A percentile compares a stretch with the other conserved stretches of the same genome.
Evolutionary conservation across 2,113 vertebrate genomes (phyloP).

Genomic region (rabbit (Oryctolagus cuniculus)): DNA sequence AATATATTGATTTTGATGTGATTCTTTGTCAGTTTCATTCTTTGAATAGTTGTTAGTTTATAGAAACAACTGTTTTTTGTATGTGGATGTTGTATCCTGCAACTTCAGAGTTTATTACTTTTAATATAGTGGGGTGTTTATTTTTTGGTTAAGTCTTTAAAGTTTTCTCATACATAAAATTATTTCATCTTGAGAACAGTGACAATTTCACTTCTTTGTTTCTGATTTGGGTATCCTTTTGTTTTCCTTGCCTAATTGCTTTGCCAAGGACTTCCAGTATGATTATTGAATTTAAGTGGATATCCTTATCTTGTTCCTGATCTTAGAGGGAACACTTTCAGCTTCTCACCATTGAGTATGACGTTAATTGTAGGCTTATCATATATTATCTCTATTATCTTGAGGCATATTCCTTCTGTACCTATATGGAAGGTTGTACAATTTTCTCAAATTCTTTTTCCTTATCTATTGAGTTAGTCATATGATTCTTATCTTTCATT

Average conservation of each 20-base stretch:
- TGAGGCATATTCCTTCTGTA: background rate
- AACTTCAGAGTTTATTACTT: background rate
- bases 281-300: background rate
- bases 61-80: background rate
- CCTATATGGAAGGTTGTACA: background rate
- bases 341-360: background rate
- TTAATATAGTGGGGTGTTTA: background rate
- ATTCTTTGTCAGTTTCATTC: background rate
- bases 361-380: background rate
- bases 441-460: background rate
- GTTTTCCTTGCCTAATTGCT: background rate
- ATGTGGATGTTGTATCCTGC: background rate
- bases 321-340: background rate
- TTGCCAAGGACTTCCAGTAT: background rate
- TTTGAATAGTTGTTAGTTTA: background rate
- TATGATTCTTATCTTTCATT: constrained; percentile 23
- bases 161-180: background rate
- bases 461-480: background rate
- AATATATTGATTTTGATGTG: background rate
- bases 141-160: background rate
- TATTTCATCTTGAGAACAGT: background rate
- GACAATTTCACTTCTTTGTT: background rate
- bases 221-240: background rate
- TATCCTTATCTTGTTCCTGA: background rate
- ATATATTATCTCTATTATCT: background rate